Base-by-base conservation (phyloP, 2,113 vertebrate species). In the Oostethus manadensis region DNA sequence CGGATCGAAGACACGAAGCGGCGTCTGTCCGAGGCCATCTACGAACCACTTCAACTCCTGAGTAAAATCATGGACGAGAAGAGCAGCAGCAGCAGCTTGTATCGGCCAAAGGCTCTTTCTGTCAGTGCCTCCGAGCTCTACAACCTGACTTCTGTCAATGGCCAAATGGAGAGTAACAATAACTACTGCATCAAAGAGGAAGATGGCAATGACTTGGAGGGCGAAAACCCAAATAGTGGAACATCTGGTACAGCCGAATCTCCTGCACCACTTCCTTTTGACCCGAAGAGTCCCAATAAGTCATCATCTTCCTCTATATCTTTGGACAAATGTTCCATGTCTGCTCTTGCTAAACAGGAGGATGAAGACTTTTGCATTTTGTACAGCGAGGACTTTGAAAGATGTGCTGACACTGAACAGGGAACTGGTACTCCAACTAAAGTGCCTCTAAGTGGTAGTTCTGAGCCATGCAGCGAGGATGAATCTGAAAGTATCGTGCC, bases 11-110 rank as follows among this genome's bases (percentile, higher is more conserved):
- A 99, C 91, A 99, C 97, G 1, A 98, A 91, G 63, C 90, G 97
- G 1, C 94, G 97, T 62, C 86, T 99, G 65, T 94, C 97, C 0
- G 97, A 99, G 85, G 97, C 91, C 1, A 99, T 99, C 58, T 92
- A 91, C 1, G 97, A 99, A 60, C 97, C 96, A 60, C 88, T 98
- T 55, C 95, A 98, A 78, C 88, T 98, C 64, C 89, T 99, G 53
- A 99, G 92, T 73, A 98, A 98, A 82, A 96, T 98, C 35, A 98
- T 99, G 45, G 94, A 96, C n/a, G 97, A 98, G 21, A 96, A 98
- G 85, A 84, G 92, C 14, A 86, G 93, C 59, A 65, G 81, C 23
- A 64, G 81, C 23, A 86, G 90, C 56, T 79, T 90, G 71, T 92
- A 91, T 84, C 89, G 93, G 68, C 90, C 93, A 70, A 97, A 96